Evolutionary conservation across 2,113 vertebrate species (phyloP).

Genomic region (Mugil cephalus): DNA sequence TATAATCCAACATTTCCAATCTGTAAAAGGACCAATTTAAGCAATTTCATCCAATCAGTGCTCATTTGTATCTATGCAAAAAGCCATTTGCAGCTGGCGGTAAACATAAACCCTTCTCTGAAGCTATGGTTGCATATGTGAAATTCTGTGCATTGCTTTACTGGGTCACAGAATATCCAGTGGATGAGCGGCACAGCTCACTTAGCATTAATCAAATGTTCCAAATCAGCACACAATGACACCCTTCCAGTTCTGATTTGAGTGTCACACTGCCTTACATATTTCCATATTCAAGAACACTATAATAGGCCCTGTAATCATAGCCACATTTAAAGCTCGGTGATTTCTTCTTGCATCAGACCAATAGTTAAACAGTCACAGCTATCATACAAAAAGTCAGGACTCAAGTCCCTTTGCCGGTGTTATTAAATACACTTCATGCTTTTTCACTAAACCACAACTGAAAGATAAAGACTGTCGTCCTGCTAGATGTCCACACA

Average conservation of each 20-base stretch:
- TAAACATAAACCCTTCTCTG: not conserved
- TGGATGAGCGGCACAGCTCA: slow-evolving; percentile 7
- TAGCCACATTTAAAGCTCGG: not conserved
- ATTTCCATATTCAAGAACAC: slow-evolving; percentile 16
- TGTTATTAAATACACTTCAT: not conserved
- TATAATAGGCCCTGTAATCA: not conserved
- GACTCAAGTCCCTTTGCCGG: not conserved
- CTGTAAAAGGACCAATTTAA: not conserved
- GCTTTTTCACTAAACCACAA: not conserved
- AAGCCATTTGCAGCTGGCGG: slow-evolving; percentile 1
- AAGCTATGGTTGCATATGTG: not conserved
- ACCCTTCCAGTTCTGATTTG: not conserved
- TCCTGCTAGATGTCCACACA: not conserved
- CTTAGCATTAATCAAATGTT: not conserved
- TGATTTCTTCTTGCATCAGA: not conserved
- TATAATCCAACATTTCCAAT: slow-evolving; percentile 2
- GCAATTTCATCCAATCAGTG: slow-evolving; percentile 19
- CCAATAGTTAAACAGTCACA: not conserved
- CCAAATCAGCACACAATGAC: not conserved
- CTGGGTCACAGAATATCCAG: not conserved
- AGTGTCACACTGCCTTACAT: not conserved
- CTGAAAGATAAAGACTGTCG: not conserved
- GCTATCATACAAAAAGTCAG: not conserved
- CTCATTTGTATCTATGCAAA: slow-evolving; percentile 22
- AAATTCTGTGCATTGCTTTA: not conserved